phyloP scores from a whole-genome alignment of 2,888 invertebrate species.

The Gymnoscelis rufifasciata region DNA sequence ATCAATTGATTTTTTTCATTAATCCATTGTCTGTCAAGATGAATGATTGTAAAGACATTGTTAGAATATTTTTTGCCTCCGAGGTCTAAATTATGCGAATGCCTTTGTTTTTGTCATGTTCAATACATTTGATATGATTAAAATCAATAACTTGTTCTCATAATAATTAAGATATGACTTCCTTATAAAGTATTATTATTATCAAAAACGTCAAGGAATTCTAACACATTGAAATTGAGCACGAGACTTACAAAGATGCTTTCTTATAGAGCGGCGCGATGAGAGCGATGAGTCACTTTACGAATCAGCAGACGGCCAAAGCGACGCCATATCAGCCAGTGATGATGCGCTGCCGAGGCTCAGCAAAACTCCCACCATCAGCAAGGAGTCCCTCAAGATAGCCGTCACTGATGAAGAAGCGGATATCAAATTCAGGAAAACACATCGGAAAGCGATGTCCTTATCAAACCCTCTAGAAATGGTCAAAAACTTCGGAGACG shows the following conservation, averaged over 20 bases:
- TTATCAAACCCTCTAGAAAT: slow-evolving; percentile 72
- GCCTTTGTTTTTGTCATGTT: too few relatives aligned
- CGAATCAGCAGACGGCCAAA: slow-evolving; percentile 72
- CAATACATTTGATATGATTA: too few relatives aligned
- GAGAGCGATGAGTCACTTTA: slow-evolving; percentile 74
- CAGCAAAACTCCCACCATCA: slow-evolving; percentile 63
- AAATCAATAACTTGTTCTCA: too few relatives aligned
- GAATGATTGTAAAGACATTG: slow-evolving; percentile 11
- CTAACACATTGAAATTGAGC: background rate
- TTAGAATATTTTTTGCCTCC: background rate
- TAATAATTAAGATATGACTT: too few relatives aligned
- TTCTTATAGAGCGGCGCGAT: slow-evolving; percentile 65
- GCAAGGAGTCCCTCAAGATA: slow-evolving; percentile 70
- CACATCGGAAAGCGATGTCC: slow-evolving; percentile 73
- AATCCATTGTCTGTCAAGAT: slow-evolving; percentile 17
- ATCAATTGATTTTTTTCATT: slow-evolving; percentile 18
- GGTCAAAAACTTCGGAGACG: slow-evolving; percentile 68
- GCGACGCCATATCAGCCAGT: slow-evolving; percentile 68
- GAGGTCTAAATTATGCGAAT: too few relatives aligned
- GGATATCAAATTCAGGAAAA: slow-evolving; percentile 56
- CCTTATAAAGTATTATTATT: too few relatives aligned
- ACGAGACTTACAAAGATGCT: slow-evolving; percentile 20
- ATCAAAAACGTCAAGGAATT: slow-evolving; percentile 24
- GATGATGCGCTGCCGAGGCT: slow-evolving; percentile 64
- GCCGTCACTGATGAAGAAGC: slow-evolving; percentile 72